phyloP scores from a whole-genome alignment of 1,140 invertebrate species.

The Eubasilissa regina region DNA sequence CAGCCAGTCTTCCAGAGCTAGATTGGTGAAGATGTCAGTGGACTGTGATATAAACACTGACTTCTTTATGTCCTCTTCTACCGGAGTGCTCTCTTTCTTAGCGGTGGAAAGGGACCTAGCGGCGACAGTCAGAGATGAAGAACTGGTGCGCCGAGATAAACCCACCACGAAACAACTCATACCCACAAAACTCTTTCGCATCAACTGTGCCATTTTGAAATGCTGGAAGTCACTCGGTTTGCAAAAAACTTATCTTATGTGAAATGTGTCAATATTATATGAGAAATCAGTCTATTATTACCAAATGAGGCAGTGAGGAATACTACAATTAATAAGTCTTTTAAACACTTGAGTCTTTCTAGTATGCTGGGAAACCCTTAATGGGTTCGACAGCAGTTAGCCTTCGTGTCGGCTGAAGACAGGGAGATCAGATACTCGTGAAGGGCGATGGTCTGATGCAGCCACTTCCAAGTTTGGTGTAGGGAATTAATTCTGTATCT shows the following conservation, averaged over 20 bases:
- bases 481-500: slow-evolving; percentile 86
- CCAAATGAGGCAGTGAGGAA: slow-evolving; percentile 29
- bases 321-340: slow-evolving; percentile 51
- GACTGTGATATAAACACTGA: slow-evolving; percentile 94
- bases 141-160: slow-evolving; percentile 65
- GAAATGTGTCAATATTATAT: slow-evolving; percentile 58
- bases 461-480: slow-evolving; percentile 94
- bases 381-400: slow-evolving; percentile 62
- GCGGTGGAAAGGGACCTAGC: slow-evolving; percentile 10
- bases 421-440: slow-evolving; percentile 89
- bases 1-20: slow-evolving; percentile 96
- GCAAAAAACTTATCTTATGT: slow-evolving; percentile 44
- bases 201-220: slow-evolving; percentile 67
- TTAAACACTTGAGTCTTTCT: slow-evolving; percentile 45
- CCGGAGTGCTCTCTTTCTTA: slow-evolving; percentile 37
- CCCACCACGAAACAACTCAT: slow-evolving; percentile 65
- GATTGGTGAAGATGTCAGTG: slow-evolving; percentile 89
- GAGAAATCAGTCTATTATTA: slow-evolving; percentile 53
- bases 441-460: slow-evolving; percentile 88
- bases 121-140: slow-evolving; percentile 38
- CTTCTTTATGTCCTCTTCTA: slow-evolving; percentile 77
- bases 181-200: slow-evolving; percentile 65
- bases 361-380: slow-evolving; percentile 57
- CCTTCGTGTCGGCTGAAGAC: slow-evolving; percentile 80
- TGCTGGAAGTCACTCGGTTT: slow-evolving; percentile 14